Percentiles rank a stretch among this genome's conserved stretches.
Evolutionary conservation across 2,113 vertebrate species (phyloP).

Genomic region (rat (Rattus norvegicus)): DNA sequence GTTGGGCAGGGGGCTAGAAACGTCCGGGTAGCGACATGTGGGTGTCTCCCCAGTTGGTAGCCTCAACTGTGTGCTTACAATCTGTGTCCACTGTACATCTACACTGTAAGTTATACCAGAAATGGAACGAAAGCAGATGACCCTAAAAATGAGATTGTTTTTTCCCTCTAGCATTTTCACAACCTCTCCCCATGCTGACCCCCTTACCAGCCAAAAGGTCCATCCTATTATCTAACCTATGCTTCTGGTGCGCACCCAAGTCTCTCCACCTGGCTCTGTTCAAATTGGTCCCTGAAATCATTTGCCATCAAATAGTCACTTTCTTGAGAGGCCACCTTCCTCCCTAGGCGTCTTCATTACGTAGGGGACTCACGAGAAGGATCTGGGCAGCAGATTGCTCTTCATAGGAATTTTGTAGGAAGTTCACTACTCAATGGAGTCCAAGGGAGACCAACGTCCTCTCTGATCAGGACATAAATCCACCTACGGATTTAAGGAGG

Average conservation of each 20-base stretch:
- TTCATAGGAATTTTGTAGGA: background rate
- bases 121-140: background rate
- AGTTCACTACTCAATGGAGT: background rate
- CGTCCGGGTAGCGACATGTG: background rate
- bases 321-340: background rate
- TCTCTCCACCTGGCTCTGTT: background rate
- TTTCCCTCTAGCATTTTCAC: background rate
- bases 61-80: background rate
- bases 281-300: background rate
- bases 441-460: background rate
- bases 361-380: fast-evolving
- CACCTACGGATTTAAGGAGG: background rate
- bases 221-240: background rate
- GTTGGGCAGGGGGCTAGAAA: background rate
- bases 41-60: background rate
- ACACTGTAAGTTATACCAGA: background rate
- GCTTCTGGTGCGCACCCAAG: background rate
- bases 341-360: background rate
- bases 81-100: background rate
- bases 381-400: background rate
- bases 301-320: background rate
- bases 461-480: slow-evolving; percentile 39
- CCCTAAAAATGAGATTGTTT: background rate
- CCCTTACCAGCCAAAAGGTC: background rate
- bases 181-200: background rate